Percentiles rank a stretch among this genome's conserved stretches.
These are phyloP conservation scores for Ormyrus thymus DNA, from an alignment of 2,888 invertebrate species.

Conservation along the genomic window DNA sequence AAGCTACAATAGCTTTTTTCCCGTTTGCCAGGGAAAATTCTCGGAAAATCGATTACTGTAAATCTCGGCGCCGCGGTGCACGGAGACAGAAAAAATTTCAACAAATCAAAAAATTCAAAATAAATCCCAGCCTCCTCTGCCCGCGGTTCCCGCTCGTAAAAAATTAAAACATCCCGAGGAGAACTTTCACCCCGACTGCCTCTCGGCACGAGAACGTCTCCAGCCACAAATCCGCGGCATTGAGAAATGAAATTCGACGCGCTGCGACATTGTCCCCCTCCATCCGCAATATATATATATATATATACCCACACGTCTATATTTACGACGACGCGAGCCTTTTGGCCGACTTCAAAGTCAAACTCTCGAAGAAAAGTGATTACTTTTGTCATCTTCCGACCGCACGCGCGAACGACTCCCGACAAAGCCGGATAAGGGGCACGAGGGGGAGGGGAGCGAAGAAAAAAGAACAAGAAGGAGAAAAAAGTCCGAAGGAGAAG, in stretches of 20 bases:
- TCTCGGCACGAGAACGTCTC: no score
- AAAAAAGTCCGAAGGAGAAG: background rate
- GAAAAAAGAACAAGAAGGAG: background rate
- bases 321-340: conserved; percentile 34
- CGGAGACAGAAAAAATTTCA: no score
- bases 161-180: no score
- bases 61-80: no score
- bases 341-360: conserved; percentile 55
- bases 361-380: conserved; percentile 55
- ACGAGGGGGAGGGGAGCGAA: background rate
- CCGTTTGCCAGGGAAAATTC: no score
- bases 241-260: conserved; percentile 46
- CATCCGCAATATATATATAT: no score
- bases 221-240: background rate
- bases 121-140: background rate
- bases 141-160: conserved; percentile 9
- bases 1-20: no score
- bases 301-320: background rate
- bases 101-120: background rate
- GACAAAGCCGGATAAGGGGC: conserved; percentile 52
- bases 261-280: conserved; percentile 13
- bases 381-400: conserved; percentile 54
- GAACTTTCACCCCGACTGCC: no score
- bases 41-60: no score
- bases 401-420: conserved; percentile 52